Percentiles rank a stretch among this genome's conserved stretches.
phyloP scores from a whole-genome alignment of 1,140 invertebrate species.

The Brachionus angularis region DNA sequence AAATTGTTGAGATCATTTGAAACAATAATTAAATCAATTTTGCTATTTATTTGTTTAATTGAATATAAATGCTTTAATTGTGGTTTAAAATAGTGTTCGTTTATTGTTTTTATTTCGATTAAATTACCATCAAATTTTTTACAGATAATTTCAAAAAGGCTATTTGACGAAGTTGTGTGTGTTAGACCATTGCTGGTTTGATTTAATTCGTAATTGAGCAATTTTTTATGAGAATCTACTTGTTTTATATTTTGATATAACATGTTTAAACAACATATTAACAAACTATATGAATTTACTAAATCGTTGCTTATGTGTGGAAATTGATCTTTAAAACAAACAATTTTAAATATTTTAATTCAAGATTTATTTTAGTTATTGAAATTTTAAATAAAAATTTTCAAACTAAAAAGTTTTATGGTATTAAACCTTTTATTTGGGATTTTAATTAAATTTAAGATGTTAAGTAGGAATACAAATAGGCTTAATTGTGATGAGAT shows the following conservation, averaged over 20 bases:
- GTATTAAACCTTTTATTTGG: too few relatives aligned
- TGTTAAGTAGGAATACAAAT: too few relatives aligned
- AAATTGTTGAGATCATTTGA: too few relatives aligned
- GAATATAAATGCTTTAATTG: neutral
- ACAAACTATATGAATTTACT: slow-evolving; percentile 10
- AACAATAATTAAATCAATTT: neutral
- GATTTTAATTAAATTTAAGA: too few relatives aligned
- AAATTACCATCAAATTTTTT: slow-evolving; percentile 18
- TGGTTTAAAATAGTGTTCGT: slow-evolving; percentile 24
- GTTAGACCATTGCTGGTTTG: neutral
- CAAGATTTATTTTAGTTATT: too few relatives aligned
- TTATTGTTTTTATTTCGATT: slow-evolving; percentile 10
- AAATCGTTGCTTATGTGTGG: slow-evolving; percentile 19
- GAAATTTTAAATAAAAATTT: too few relatives aligned
- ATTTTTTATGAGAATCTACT: too few relatives aligned
- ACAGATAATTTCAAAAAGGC: neutral
- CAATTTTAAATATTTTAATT: too few relatives aligned
- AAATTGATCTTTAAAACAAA: slow-evolving; percentile 28
- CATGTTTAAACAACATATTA: slow-evolving; percentile 25
- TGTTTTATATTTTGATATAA: slow-evolving; percentile 1
- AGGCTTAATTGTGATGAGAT: too few relatives aligned
- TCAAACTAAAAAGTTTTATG: too few relatives aligned
- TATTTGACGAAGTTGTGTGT: neutral
- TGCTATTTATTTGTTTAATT: neutral
- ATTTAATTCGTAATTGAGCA: too few relatives aligned